phyloP scores from a whole-genome alignment of 2,797 vertebrate genomes.

The Lepilemur ruficaudatus region DNA sequence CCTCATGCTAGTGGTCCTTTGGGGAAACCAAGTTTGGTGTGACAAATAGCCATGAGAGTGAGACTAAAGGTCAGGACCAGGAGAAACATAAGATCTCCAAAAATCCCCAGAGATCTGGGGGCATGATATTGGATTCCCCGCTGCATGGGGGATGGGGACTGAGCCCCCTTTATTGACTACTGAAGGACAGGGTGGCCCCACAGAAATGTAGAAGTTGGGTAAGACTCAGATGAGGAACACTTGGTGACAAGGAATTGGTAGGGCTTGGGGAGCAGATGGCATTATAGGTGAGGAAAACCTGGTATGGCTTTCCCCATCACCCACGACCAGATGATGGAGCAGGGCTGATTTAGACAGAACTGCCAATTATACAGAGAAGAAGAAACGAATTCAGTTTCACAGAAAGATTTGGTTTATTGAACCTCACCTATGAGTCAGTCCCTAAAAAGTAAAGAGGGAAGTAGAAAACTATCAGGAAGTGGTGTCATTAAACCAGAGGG shows the following conservation, averaged over 20 bases:
- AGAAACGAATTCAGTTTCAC: neutral
- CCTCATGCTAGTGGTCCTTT: neutral
- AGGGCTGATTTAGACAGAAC: neutral
- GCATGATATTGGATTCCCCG: neutral
- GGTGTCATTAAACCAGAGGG: neutral
- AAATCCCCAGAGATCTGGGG: neutral
- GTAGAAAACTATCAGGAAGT: neutral
- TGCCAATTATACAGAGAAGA: neutral
- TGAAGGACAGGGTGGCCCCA: neutral
- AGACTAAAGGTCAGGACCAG: neutral
- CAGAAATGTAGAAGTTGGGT: no score
- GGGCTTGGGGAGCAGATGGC: neutral
- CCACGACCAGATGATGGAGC: neutral
- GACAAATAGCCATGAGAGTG: neutral
- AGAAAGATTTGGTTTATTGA: neutral
- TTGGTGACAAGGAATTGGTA: neutral
- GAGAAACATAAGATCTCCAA: neutral
- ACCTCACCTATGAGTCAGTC: neutral
- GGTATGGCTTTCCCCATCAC: fast-evolving
- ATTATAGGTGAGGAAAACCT: neutral
- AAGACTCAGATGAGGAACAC: neutral
- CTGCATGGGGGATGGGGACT: fast-evolving
- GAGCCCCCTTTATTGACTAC: neutral
- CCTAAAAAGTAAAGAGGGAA: neutral
- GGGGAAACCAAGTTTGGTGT: neutral